Evolutionary conservation across 92 coral and sea anemone species (phyloP).

Genomic region (Plumapathes pennacea): DNA sequence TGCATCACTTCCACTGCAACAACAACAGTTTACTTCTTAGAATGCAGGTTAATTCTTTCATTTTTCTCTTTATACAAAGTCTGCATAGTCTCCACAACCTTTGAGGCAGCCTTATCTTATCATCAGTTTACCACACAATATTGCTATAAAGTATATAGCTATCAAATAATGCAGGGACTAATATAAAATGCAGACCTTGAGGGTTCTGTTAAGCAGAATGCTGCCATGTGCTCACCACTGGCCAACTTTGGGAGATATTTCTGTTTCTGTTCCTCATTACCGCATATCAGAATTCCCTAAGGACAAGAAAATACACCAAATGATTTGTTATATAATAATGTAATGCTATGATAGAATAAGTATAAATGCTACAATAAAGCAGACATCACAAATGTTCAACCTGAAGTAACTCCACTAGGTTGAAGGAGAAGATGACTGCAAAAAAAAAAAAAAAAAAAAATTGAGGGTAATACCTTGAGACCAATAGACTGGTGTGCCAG

Average conservation of each 20-base stretch:
- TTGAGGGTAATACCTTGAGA: slow-evolving; percentile 65
- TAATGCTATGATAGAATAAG: neutral
- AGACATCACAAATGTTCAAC: neutral
- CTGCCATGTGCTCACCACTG: slow-evolving; percentile 79
- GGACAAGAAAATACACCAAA: neutral
- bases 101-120: neutral
- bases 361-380: neutral
- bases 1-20: slow-evolving; percentile 77
- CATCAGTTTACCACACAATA: neutral
- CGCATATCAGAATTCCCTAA: slow-evolving; percentile 77
- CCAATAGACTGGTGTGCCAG: slow-evolving; percentile 92
- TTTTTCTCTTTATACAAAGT: too few species aligned
- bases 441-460: neutral
- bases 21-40: too few species aligned
- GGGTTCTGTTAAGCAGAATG: slow-evolving; percentile 82
- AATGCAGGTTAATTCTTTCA: too few species aligned
- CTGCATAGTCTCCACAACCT: too few species aligned
- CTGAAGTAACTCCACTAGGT: neutral
- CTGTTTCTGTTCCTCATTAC: slow-evolving; percentile 64
- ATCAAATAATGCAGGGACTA: too few species aligned
- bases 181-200: slow-evolving; percentile 66
- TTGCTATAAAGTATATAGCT: too few species aligned
- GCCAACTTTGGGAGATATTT: slow-evolving; percentile 80
- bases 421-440: neutral
- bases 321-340: neutral